phyloP scores from a whole-genome alignment of 1,140 invertebrate genomes.

The Oscheius sp. region DNA sequence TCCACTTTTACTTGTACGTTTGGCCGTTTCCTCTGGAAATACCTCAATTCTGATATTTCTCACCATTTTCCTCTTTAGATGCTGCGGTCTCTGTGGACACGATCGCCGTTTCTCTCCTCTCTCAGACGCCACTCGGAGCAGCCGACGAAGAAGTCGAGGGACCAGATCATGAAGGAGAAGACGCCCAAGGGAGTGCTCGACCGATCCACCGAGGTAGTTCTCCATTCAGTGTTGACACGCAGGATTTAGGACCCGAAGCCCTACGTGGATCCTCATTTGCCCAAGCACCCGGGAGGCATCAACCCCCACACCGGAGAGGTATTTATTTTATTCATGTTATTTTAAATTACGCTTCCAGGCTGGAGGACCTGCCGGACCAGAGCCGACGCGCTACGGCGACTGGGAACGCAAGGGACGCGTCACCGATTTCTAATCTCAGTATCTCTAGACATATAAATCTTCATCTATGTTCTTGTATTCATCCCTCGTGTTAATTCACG shows the following conservation, averaged over 20 bases:
- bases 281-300: slow-evolving; percentile 32
- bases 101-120: no score
- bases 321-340: no score
- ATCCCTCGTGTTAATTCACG: no score
- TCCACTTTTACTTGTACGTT: no score
- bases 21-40: no score
- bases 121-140: background rate
- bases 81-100: no score
- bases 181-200: slow-evolving; percentile 29
- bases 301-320: slow-evolving; percentile 91
- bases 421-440: slow-evolving; percentile 77
- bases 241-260: slow-evolving; percentile 17
- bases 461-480: background rate
- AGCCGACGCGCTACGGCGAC: slow-evolving; percentile 97
- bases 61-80: background rate
- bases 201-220: background rate
- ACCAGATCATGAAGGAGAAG: slow-evolving; percentile 21
- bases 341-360: no score
- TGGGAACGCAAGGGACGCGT: slow-evolving; percentile 98
- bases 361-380: slow-evolving; percentile 89
- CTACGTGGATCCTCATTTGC: slow-evolving; percentile 33
- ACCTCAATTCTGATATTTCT: background rate
- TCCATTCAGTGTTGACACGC: slow-evolving; percentile 8
- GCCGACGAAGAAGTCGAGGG: background rate
- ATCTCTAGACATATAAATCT: background rate